Evolutionary conservation across 2,888 invertebrate species (phyloP), one percentile per base, ranked within the genome.

Genomic region (Caenorhabditis auriculariae): DNA sequence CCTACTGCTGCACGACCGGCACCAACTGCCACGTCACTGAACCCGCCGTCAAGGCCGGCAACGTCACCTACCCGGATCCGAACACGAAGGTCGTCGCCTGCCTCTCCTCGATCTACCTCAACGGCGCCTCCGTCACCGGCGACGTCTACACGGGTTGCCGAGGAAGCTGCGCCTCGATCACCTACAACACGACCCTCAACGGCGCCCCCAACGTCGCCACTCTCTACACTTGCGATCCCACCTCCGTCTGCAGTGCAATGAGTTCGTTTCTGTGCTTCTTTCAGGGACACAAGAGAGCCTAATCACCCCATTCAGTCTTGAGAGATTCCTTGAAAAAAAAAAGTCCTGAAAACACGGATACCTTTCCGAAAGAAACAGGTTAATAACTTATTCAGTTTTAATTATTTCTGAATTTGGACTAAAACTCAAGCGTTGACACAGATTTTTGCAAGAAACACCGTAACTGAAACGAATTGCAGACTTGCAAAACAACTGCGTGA

Each of bases 171-270:
- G 60, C 57, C 17, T 48, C 60, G 38, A 50, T 69, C 41, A 37
- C 58, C 26, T 56, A 54, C 39, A 44, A 53, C 28, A 56, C 64
- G 26, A 39, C 39, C 7, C 43, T 57, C 54, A 58, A 54, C 35
- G 57, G 59, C 41, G 39, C 29, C 19, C 21, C 6, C 6, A 21
- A 54, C 26, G 21, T 46, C 9, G 54, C 62, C 28, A 66, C 62
- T 24, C 35, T 65, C 42, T 70, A 66, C 65, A 52, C 65, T 39
- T 70, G 70, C 48, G 67, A 67, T 32, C 70, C 70, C 37, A 52
- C 64, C n/a, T 38, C 65, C 17, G 65, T 70, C 27, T 70, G 70
- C 42, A 17, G 29, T 3, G 7, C 51, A 12, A 42, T 69, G 15
- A 52, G 65, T 67, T 21, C 26, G 50, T 27, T 39, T 6, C 32